Evolutionary conservation across 1,140 invertebrate species (phyloP).

Genomic region (Drosophila ercepeae): DNA sequence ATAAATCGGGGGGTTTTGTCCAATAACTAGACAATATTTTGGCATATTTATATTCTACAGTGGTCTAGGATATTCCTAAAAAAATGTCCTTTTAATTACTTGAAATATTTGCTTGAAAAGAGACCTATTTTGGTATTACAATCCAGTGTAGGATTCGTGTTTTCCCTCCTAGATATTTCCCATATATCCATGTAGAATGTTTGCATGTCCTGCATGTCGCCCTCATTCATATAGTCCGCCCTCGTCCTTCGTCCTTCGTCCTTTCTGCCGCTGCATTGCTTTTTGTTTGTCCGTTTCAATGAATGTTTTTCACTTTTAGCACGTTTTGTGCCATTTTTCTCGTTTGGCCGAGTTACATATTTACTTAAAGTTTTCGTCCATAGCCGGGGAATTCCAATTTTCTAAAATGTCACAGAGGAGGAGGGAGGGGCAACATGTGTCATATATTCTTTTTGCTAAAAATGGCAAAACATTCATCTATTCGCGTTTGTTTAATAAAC

Average conservation of each 20-base stretch:
- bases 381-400: slow-evolving; percentile 70
- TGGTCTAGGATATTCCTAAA: not conserved
- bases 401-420: slow-evolving; percentile 65
- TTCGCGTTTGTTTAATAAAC: slow-evolving; percentile 32
- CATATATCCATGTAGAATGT: slow-evolving; percentile 29
- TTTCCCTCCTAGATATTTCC: not conserved
- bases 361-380: slow-evolving; percentile 62
- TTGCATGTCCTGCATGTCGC: slow-evolving; percentile 49
- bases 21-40: slow-evolving; percentile 14
- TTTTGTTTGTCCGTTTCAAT: slow-evolving; percentile 40
- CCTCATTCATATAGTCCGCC: slow-evolving; percentile 30
- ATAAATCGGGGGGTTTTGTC: slow-evolving; percentile 49
- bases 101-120: too few species aligned
- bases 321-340: slow-evolving; percentile 67
- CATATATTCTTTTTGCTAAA: not conserved
- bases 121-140: too few species aligned
- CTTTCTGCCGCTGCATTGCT: not conserved
- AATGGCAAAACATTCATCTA: slow-evolving; percentile 33
- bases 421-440: not conserved
- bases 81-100: too few species aligned
- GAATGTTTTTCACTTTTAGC: slow-evolving; percentile 53
- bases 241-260: not conserved
- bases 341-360: slow-evolving; percentile 67
- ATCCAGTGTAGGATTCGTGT: not conserved
- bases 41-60: slow-evolving; percentile 17